phyloP scores from a whole-genome alignment of 2,113 vertebrate species.

The Donacobius atricapilla region DNA sequence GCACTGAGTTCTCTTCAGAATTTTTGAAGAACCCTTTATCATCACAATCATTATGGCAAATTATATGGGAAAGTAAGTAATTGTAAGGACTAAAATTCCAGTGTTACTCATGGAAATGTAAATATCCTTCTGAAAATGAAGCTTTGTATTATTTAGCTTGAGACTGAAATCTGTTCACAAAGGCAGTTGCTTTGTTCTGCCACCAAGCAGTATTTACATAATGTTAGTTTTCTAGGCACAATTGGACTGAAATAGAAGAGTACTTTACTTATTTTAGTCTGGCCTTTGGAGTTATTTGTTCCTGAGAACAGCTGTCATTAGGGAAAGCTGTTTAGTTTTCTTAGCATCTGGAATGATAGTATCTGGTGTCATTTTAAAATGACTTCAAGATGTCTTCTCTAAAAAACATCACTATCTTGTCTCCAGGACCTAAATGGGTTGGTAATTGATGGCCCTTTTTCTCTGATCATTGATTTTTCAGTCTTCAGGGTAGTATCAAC shows the following conservation, averaged over 20 bases:
- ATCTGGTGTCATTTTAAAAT: background rate
- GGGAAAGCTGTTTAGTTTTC: background rate
- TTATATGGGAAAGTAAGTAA: background rate
- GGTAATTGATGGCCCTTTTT: background rate
- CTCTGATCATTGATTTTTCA: slow-evolving; percentile 35
- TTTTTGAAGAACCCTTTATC: background rate
- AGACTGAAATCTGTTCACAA: background rate
- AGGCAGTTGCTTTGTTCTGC: background rate
- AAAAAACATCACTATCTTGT: background rate
- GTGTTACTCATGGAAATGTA: background rate
- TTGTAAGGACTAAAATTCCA: background rate
- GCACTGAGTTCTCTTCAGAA: background rate
- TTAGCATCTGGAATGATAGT: background rate
- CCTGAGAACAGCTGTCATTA: background rate
- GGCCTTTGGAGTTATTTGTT: slow-evolving; percentile 3
- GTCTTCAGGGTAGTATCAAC: background rate
- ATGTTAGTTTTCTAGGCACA: background rate
- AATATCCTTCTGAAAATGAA: background rate
- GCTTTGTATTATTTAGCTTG: background rate
- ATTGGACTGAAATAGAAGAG: background rate
- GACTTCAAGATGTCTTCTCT: background rate
- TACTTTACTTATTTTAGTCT: background rate
- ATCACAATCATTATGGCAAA: background rate
- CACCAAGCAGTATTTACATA: background rate
- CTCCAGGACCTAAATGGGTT: background rate